Percentiles rank a stretch among this genome's conserved stretches.
These are phyloP conservation scores for Neoscelio sp. DNA, from an alignment of 2,888 invertebrate species.

Conservation along the genomic window DNA sequence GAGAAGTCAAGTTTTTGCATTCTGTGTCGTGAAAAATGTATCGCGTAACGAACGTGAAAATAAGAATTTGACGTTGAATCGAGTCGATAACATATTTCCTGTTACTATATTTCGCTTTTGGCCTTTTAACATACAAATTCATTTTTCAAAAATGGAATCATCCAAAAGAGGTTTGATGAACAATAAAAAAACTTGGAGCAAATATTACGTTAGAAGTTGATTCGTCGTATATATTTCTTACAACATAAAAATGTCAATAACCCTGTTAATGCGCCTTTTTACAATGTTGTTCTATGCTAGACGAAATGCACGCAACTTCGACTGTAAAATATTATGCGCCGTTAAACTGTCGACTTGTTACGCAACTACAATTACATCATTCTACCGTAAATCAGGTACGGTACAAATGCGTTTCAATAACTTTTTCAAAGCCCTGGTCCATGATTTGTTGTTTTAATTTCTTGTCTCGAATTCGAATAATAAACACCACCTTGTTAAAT, in stretches of 20 bases:
- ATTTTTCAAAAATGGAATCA: no score
- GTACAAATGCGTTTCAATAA: constrained; percentile 17
- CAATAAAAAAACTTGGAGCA: constrained; percentile 23
- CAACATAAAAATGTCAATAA: constrained; percentile 21
- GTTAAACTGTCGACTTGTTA: constrained; percentile 9
- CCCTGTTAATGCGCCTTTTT: constrained; percentile 19
- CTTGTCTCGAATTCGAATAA: constrained; percentile 23
- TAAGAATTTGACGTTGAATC: no score
- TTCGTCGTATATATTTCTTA: constrained; percentile 3
- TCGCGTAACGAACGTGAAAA: constrained; percentile 22
- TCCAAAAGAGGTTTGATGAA: neutral
- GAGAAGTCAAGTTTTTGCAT: constrained; percentile 35
- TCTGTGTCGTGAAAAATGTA: constrained; percentile 32
- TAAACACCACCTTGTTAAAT: constrained; percentile 12
- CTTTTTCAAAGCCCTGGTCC: neutral
- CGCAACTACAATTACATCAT: constrained; percentile 2
- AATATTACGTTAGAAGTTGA: no score
- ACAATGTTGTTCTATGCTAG: neutral
- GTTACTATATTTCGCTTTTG: no score
- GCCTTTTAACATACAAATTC: no score
- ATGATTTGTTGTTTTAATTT: constrained; percentile 43
- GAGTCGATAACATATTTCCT: constrained; percentile 3
- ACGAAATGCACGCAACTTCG: neutral
- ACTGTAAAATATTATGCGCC: neutral
- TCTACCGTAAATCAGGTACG: neutral